Evolutionary conservation across 2,797 vertebrate species (phyloP).

Genomic region (Gambusia yucatana): DNA sequence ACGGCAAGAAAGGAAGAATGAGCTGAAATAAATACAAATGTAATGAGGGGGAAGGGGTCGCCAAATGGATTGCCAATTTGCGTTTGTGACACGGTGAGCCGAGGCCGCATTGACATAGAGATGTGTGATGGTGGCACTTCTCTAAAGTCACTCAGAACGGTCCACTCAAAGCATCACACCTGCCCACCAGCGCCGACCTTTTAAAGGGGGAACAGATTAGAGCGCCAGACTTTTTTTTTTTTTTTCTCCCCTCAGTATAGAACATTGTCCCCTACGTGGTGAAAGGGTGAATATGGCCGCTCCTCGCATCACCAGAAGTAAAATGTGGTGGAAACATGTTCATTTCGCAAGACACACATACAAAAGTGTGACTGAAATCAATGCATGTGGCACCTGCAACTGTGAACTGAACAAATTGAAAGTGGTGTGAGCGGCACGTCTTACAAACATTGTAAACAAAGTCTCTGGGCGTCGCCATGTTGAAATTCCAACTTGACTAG

Average conservation of each 20-base stretch:
- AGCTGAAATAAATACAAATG: constrained; percentile 78
- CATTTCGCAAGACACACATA: no score
- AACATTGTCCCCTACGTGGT: constrained; percentile 64
- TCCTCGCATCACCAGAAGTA: no score
- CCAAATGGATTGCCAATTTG: constrained; percentile 76
- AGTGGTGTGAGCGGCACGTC: no score
- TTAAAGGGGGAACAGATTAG: constrained; percentile 54
- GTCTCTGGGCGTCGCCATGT: no score
- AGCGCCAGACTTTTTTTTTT: constrained; percentile 21
- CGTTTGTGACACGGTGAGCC: constrained; percentile 71
- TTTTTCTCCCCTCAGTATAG: constrained; percentile 41
- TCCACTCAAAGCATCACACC: constrained; percentile 38
- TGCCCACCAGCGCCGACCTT: constrained; percentile 26
- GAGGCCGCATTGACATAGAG: constrained; percentile 70
- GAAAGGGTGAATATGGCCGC: constrained; percentile 24
- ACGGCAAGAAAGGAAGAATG: constrained; percentile 72
- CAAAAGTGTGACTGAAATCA: no score
- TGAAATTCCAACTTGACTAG: no score
- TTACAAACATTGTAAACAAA: no score
- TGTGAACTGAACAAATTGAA: no score
- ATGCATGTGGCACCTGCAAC: no score
- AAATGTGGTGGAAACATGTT: no score
- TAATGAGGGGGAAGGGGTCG: constrained; percentile 63
- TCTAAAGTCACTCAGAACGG: constrained; percentile 62
- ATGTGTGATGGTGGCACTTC: constrained; percentile 66